A percentile compares a stretch with the other conserved stretches of the same genome.
phyloP scores from a whole-genome alignment of 1,140 invertebrate species.

The Nixonia krombeini region DNA sequence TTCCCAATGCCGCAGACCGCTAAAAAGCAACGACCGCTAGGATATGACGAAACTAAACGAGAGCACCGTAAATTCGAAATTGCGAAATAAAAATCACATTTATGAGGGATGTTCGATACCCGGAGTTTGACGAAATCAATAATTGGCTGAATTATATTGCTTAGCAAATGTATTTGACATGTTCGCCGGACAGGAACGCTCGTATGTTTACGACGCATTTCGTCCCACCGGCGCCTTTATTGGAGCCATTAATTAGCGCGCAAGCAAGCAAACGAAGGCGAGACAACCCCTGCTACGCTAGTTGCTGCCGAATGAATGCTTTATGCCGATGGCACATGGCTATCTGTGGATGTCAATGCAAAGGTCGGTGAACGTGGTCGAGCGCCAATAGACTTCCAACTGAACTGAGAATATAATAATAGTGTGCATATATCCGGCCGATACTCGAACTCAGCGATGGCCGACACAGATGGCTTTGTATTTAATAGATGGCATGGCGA shows the following conservation, averaged over 20 bases:
- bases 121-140: too few species aligned
- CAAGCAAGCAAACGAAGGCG: slow-evolving; percentile 44
- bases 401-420: slow-evolving; percentile 44
- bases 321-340: slow-evolving; percentile 30
- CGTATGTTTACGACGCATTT: slow-evolving; percentile 44
- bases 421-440: slow-evolving; percentile 35
- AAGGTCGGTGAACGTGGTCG: slow-evolving; percentile 26
- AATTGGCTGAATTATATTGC: slow-evolving; percentile 28
- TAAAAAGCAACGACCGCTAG: too few species aligned
- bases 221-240: slow-evolving; percentile 37
- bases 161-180: slow-evolving; percentile 30
- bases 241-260: slow-evolving; percentile 40
- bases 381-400: slow-evolving; percentile 10
- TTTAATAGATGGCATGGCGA: slow-evolving; percentile 28
- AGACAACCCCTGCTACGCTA: slow-evolving; percentile 40
- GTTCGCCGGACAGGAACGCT: slow-evolving; percentile 25
- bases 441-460: slow-evolving; percentile 18
- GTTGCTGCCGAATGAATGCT: slow-evolving; percentile 37
- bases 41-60: too few species aligned
- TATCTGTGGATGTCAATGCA: slow-evolving; percentile 39
- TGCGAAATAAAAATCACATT: too few species aligned
- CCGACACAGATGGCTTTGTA: slow-evolving; percentile 14
- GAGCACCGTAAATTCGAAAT: too few species aligned
- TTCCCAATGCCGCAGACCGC: too few species aligned
- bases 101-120: too few species aligned